These are phyloP conservation scores for Lytechinus variegatus DNA, from an alignment of 35 echinoderm and acorn worm genomes.

Conservation along the genomic window DNA sequence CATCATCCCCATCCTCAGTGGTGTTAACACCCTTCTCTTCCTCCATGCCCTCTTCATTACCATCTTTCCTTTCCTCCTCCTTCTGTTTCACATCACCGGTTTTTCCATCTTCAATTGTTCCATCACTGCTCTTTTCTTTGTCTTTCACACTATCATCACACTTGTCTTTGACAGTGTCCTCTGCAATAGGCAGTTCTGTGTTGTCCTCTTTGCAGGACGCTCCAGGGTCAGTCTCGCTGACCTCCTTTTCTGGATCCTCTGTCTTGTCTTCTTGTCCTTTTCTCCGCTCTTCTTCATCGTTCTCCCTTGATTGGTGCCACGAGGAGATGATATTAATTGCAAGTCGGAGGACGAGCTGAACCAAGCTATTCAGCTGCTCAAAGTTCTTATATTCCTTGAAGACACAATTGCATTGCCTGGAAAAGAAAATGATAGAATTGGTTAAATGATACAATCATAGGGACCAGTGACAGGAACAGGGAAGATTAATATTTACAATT, in stretches of 20 bases:
- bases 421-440: neutral
- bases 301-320: slow-evolving; percentile 42
- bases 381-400: slow-evolving; percentile 88
- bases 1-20: neutral
- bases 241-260: slow-evolving; percentile 7
- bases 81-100: neutral
- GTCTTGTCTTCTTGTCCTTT: neutral
- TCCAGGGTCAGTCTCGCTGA: neutral
- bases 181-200: neutral
- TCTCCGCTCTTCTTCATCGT: slow-evolving; percentile 13
- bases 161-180: slow-evolving; percentile 6
- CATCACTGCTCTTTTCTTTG: slow-evolving; percentile 38
- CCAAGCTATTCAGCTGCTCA: slow-evolving; percentile 76
- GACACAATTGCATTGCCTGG: slow-evolving; percentile 81
- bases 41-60: neutral
- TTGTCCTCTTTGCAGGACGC: neutral
- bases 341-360: slow-evolving; percentile 71
- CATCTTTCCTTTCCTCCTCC: slow-evolving; percentile 44
- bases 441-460: neutral
- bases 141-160: neutral
- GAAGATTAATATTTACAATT: too few relatives aligned
- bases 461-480: too few relatives aligned
- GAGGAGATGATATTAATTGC: slow-evolving; percentile 73
- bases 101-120: slow-evolving; percentile 8
- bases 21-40: slow-evolving; percentile 9